Conservation (phyloP, 2,888 invertebrate species). For the Mimumesa dahlbomi region DNA sequence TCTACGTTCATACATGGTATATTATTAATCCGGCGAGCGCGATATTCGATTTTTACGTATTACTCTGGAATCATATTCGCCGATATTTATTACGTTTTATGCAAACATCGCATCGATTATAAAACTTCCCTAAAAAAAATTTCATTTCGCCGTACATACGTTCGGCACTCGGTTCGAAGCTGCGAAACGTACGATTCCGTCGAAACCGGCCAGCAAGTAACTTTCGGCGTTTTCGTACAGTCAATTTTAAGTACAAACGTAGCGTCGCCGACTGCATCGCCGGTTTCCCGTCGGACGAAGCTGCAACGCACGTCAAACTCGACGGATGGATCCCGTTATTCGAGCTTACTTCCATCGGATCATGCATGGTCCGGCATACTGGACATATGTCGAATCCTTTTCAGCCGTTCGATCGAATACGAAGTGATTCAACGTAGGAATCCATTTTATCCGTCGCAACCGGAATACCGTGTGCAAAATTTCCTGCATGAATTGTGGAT, state of each 20-base stretch:
- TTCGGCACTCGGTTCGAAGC: no score
- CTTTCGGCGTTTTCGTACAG: background rate
- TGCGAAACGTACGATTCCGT: no score
- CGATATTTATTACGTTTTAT: no score
- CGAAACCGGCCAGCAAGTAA: no score
- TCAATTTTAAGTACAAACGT: background rate
- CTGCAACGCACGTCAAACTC: background rate
- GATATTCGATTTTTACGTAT: no score
- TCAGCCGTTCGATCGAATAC: constrained; percentile 4
- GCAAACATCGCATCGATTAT: no score
- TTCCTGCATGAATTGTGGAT: background rate
- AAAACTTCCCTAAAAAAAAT: no score
- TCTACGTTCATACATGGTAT: no score
- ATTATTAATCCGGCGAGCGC: no score
- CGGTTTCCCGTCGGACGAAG: constrained; percentile 19
- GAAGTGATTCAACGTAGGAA: constrained; percentile 1
- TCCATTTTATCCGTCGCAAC: background rate
- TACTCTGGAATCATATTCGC: no score
- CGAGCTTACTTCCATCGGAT: constrained; percentile 9
- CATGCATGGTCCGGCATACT: background rate
- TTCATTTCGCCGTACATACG: no score
- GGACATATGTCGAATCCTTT: constrained; percentile 14
- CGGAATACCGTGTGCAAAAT: background rate
- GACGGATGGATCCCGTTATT: background rate
- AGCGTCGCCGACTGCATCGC: background rate